Evolutionary conservation across 2,888 invertebrate species (phyloP).

Genomic region (Phyllotreta striolata): DNA sequence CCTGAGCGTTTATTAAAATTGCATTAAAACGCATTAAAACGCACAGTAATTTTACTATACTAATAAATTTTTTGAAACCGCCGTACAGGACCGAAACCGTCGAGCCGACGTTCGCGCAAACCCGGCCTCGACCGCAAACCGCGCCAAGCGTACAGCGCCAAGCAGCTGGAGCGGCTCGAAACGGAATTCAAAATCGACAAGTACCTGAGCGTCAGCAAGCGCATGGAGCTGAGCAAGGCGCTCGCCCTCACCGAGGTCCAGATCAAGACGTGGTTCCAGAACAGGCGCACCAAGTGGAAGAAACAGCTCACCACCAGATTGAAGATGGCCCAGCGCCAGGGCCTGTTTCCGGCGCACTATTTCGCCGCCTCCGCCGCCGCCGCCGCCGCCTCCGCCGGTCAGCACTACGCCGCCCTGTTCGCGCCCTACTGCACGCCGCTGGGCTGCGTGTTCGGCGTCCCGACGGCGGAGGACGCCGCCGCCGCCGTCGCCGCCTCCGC

Average conservation of each 20-base stretch:
- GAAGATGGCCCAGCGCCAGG: slow-evolving; percentile 88
- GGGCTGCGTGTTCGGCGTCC: slow-evolving; percentile 68
- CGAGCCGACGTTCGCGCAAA: slow-evolving; percentile 81
- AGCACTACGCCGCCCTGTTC: slow-evolving; percentile 70
- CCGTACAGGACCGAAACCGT: slow-evolving; percentile 78
- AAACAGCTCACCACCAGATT: slow-evolving; percentile 91
- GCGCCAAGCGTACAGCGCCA: slow-evolving; percentile 94
- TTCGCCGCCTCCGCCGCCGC: slow-evolving; percentile 59
- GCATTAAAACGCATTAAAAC: too few species aligned
- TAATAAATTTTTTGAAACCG: not conserved
- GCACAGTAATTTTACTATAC: too few species aligned
- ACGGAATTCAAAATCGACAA: slow-evolving; percentile 95
- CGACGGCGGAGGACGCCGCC: slow-evolving; percentile 61
- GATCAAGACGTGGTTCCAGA: slow-evolving; percentile 94
- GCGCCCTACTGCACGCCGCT: slow-evolving; percentile 71
- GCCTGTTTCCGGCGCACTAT: slow-evolving; percentile 75
- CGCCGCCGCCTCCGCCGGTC: slow-evolving; percentile 45
- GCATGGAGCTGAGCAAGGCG: slow-evolving; percentile 91
- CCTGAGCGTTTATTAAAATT: too few species aligned
- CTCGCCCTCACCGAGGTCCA: slow-evolving; percentile 92
- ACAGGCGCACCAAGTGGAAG: slow-evolving; percentile 96
- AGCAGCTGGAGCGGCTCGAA: slow-evolving; percentile 90
- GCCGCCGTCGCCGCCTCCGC: slow-evolving; percentile 25
- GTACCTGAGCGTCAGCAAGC: slow-evolving; percentile 93
- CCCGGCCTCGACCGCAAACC: slow-evolving; percentile 93